Evolutionary conservation across 2,888 invertebrate species (phyloP).

Genomic region (Hyppa rectilinea): DNA sequence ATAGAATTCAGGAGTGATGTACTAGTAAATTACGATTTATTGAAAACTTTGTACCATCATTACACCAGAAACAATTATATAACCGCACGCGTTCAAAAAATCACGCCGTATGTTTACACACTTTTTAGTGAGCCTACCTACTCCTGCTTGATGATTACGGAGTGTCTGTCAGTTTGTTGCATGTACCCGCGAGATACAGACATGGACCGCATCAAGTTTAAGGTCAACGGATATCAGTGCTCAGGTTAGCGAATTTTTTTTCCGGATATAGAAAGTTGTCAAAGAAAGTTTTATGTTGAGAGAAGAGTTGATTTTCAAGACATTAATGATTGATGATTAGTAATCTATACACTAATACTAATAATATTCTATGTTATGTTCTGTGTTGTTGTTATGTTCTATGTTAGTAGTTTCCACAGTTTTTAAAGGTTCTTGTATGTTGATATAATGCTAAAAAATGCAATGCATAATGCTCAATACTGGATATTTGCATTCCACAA

Average conservation of each 20-base stretch:
- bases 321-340: background rate
- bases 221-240: conserved; percentile 54
- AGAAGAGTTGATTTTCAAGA: background rate
- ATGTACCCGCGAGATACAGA: conserved; percentile 38
- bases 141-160: conserved; percentile 9
- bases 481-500: too few species aligned
- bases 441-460: too few species aligned
- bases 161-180: conserved; percentile 35
- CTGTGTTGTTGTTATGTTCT: too few species aligned
- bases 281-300: too few species aligned
- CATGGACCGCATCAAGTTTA: conserved; percentile 61
- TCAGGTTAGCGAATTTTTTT: conserved; percentile 43
- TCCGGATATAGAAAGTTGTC: too few species aligned
- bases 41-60: background rate
- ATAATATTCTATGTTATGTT: too few species aligned
- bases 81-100: background rate
- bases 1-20: too few species aligned
- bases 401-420: too few species aligned
- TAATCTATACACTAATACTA: too few species aligned
- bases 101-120: conserved; percentile 32
- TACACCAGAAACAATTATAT: fast-evolving
- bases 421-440: too few species aligned
- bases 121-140: conserved; percentile 1
- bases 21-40: too few species aligned
- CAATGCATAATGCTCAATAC: too few species aligned